Conservation (phyloP, 2,797 vertebrate genomes). For the Lepilemur ruficaudatus region DNA sequence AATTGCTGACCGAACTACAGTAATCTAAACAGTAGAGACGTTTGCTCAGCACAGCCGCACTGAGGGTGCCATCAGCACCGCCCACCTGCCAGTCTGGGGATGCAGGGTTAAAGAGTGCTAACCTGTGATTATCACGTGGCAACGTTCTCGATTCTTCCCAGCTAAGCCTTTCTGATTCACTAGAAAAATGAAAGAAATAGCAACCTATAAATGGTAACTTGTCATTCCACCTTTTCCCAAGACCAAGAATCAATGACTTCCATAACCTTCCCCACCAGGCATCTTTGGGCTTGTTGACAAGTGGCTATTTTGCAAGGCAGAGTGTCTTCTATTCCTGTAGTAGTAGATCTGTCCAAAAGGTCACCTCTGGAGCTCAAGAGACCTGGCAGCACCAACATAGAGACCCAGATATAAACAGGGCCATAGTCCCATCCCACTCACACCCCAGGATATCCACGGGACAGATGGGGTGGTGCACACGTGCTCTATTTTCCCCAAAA, state of each 20-base stretch:
- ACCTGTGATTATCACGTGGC: background rate
- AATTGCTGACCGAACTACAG: constrained; percentile 26
- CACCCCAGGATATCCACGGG: background rate
- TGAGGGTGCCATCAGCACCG: background rate
- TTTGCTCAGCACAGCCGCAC: background rate
- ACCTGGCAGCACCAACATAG: constrained; percentile 45
- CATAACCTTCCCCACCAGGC: background rate
- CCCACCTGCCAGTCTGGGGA: constrained; percentile 15
- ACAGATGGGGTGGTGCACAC: background rate
- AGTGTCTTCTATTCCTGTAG: constrained; percentile 27
- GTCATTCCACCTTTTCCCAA: constrained; percentile 25
- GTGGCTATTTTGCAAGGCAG: background rate
- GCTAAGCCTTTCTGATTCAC: constrained; percentile 40
- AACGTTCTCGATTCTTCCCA: constrained; percentile 42
- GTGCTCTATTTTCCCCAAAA: constrained; percentile 63
- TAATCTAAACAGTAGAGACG: constrained; percentile 28
- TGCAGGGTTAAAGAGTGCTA: background rate
- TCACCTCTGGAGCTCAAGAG: constrained; percentile 33
- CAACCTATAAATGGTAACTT: constrained; percentile 4
- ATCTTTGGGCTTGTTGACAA: constrained; percentile 42
- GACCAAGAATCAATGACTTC: constrained; percentile 6
- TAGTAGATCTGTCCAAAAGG: constrained; percentile 5
- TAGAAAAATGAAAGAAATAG: constrained; percentile 22
- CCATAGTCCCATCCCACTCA: background rate
- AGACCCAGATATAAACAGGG: constrained; percentile 9